Evolutionary conservation across 2,888 invertebrate genomes (phyloP), one percentile per base, ranked within the genome.

Genomic region (Pycnomerus fuliginosus): DNA sequence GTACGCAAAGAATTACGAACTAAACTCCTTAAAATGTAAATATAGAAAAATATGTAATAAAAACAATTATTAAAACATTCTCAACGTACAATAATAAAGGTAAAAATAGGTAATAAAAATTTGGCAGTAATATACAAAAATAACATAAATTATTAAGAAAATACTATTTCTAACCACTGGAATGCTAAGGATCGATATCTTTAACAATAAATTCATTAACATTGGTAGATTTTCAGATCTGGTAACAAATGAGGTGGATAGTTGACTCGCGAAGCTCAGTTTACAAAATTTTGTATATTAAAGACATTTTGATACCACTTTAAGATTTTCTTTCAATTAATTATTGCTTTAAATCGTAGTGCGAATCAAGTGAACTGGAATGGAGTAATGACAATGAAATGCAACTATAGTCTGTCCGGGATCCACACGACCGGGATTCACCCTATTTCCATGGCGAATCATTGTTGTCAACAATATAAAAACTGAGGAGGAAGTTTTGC

Each of bases 91-190:
- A 56, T 53, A 57, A 56, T 60, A 55, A 50, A 60, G 59, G 53
- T 62, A 62, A 63, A 64, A 64, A 60, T 60, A 64, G 57, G 59
- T 63, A n/a, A n/a, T n/a, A 65, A 64, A 67, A 69, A 68, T 65
- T 62, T 67, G 69, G 69, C 69, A 69, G 69, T 69, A 65, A 64
- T 58, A 62, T 64, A 65, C 53, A 55, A 50, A 50, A 55, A 50
- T 48, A 54, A 56, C 56, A 55, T 52, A 52, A 59, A 53, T 56
- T 51, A 52, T 12, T 25, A 25, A 3, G 49, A 51, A 53, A 61
- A 56, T 56, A 55, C 53, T 64, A 65, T 59, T 55, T 56, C 59
- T 62, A 60, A 61, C 48, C 50, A 55, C 56, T 67, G 68, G 68
- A 68, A 68, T 69, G 68, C 65, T 63, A 64, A 60, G 57, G 37